These are phyloP conservation scores for Pelagia noctiluca DNA, from an alignment of 30 jellyfish, hydroid and myxozoan genomes.

Conservation along the genomic window DNA sequence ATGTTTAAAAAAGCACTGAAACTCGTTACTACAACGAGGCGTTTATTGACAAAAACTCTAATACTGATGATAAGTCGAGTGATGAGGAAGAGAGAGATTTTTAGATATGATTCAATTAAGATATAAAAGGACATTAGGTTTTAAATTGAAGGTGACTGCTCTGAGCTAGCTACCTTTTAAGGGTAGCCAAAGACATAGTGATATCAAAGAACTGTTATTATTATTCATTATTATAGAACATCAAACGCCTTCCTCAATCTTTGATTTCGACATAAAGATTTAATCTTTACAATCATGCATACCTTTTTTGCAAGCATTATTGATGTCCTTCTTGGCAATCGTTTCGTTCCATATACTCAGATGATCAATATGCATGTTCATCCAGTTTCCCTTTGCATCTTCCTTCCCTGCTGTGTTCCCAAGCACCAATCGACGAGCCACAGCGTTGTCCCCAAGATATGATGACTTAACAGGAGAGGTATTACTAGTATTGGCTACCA, in stretches of 20 bases:
- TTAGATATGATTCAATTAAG: too few relatives aligned
- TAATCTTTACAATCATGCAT: neutral
- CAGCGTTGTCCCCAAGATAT: constrained; percentile 11
- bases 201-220: too few relatives aligned
- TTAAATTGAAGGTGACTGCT: neutral
- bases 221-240: too few relatives aligned
- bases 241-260: neutral
- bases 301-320: constrained; percentile 32
- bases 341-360: constrained; percentile 48
- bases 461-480: neutral
- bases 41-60: too few relatives aligned
- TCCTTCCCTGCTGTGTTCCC: constrained; percentile 27
- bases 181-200: neutral
- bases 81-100: too few relatives aligned
- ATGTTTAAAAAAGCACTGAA: too few relatives aligned
- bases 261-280: neutral
- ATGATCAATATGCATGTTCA: constrained; percentile 47
- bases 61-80: too few relatives aligned
- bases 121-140: neutral
- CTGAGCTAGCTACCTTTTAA: neutral
- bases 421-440: constrained; percentile 8
- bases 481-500: constrained; percentile 1
- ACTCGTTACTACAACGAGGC: too few relatives aligned
- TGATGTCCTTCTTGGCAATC: constrained; percentile 1
- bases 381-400: neutral